These are phyloP conservation scores for Penaeus vannamei DNA, from an alignment of 1,140 invertebrate genomes.

Conservation along the genomic window DNA sequence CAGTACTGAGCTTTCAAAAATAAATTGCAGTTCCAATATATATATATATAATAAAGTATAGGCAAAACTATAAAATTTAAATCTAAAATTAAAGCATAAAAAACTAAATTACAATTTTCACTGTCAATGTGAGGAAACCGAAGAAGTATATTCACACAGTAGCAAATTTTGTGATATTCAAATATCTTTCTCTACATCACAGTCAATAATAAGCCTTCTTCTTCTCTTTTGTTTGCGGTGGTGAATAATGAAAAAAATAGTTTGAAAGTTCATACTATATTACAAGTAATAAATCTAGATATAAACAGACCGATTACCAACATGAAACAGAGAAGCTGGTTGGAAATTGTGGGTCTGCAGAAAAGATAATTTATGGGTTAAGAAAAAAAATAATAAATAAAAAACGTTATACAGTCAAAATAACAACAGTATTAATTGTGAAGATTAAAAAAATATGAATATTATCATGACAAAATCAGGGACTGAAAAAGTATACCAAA, in stretches of 20 bases:
- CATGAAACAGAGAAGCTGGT: constrained; percentile 40
- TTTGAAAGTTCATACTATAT: constrained; percentile 48
- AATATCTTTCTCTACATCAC: background rate
- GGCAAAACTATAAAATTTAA: too few species aligned
- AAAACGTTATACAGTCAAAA: background rate
- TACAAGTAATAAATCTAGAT: constrained; percentile 61
- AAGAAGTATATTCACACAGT: too few species aligned
- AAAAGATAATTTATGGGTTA: constrained; percentile 10
- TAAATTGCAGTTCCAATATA: too few species aligned
- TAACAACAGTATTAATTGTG: too few species aligned
- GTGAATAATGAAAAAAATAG: background rate
- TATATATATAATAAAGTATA: too few species aligned
- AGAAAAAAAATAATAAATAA: constrained; percentile 6
- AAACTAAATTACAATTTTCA: too few species aligned
- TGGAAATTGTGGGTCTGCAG: constrained; percentile 28
- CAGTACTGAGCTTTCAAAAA: too few species aligned
- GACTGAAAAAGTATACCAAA: background rate
- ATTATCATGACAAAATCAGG: background rate
- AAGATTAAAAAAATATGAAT: background rate
- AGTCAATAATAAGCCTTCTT: background rate
- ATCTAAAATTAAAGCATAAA: too few species aligned
- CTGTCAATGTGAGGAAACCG: too few species aligned
- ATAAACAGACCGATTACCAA: constrained; percentile 56
- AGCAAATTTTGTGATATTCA: too few species aligned
- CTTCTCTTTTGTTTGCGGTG: too few species aligned